Base-by-base conservation (phyloP, 2,113 vertebrate species). In the Erythrocercus mccallii region DNA sequence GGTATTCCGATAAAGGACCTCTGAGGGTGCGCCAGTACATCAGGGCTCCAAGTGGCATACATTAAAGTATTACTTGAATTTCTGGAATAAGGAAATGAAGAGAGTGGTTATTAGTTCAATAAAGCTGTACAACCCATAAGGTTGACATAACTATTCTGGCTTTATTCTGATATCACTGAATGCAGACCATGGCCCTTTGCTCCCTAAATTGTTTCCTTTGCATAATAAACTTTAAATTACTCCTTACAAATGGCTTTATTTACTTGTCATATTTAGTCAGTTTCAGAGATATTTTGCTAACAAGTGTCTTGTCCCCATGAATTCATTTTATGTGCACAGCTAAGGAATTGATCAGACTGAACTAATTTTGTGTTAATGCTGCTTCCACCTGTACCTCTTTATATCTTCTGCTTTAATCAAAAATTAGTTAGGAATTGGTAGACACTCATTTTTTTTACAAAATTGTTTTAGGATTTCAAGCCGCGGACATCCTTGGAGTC, bases 321-420 rank as follows among this genome's bases (percentile, higher is more conserved):
- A 84, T 91, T 90, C 23, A 51, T 93, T 90, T 88, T 58, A 69
- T 48, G 73, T 69, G 50, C 47, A 58, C 38, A 81, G 86, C 35
- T 90, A 90, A 79, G 86, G 24, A 81, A 76, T 38, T 45, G n/a
- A 76, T 56, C 5, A 25, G 31, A 80, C 38, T 24, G 45, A 94
- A 91, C 20, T 81, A 72, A 88, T 95, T 95, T 84, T 72, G 17
- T 50, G 50, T 70, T 96, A 79, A 70, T 56, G 54, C 22, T 76
- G 23, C 48, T 95, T 61, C 57, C 54, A 81, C 20, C 61, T 90
- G 42, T 53, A 62, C 51, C 15, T 81, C 47, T 90, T 91, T 70
- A 37, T 48, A 84, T 86, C 44, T 88, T 77, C 81, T 81, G 47
- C 40, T 94, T 95, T 94, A 90, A 92, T 81, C 33, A 94, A 81